Percentiles rank a stretch among this genome's conserved stretches.
Conservation (phyloP, 2,888 invertebrate genomes). For the Nephrotoma flavescens region DNA sequence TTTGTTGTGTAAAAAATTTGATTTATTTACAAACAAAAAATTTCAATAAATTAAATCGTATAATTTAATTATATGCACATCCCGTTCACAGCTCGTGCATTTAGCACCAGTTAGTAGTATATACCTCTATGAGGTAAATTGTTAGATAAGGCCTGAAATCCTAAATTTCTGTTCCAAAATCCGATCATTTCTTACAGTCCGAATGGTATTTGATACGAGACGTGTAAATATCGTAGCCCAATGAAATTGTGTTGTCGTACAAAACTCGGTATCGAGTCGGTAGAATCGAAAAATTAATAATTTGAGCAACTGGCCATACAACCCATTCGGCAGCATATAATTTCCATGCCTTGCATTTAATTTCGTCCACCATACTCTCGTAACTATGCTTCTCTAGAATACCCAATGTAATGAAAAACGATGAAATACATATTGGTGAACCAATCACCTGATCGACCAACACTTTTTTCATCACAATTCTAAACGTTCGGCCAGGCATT, state of each 20-base stretch:
- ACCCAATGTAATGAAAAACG: constrained; percentile 64
- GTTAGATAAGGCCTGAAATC: neutral
- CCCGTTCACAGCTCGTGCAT: neutral
- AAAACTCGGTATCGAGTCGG: constrained; percentile 70
- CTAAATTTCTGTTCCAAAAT: neutral
- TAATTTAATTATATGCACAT: neutral
- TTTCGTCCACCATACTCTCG: constrained; percentile 48
- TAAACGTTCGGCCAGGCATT: constrained; percentile 51
- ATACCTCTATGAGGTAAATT: neutral
- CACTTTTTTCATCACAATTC: constrained; percentile 59
- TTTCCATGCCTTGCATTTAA: constrained; percentile 56
- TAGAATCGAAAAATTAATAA: constrained; percentile 80
- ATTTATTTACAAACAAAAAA: neutral
- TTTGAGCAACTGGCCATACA: constrained; percentile 85
- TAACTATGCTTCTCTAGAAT: constrained; percentile 49
- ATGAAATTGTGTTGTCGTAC: constrained; percentile 72
- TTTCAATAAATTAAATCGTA: neutral
- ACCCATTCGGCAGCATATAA: constrained; percentile 80
- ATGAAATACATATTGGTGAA: constrained; percentile 63
- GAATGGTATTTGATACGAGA: constrained; percentile 49
- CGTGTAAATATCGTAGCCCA: constrained; percentile 74
- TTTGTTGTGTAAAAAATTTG: neutral
- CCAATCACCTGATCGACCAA: constrained; percentile 69
- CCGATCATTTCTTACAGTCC: neutral
- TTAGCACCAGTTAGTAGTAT: neutral